These are phyloP conservation scores for Eptesicus fuscus DNA, from an alignment of 2,113 vertebrate species.

Conservation along the genomic window DNA sequence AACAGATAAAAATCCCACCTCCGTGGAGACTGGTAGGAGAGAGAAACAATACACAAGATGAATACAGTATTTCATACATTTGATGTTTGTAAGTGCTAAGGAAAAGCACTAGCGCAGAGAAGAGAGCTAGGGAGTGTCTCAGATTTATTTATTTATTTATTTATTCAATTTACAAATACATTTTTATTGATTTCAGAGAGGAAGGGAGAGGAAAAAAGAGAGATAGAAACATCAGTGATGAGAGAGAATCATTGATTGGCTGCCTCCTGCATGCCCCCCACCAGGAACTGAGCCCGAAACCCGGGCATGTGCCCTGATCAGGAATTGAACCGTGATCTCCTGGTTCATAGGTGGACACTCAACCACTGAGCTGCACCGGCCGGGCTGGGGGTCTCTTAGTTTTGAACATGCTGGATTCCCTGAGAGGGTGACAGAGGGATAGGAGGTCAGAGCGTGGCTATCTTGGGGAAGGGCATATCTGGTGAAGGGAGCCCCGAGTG, in stretches of 20 bases:
- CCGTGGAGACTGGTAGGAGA: not conserved
- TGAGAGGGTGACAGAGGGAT: no score
- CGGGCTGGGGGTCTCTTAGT: fast-evolving
- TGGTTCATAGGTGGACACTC: no score
- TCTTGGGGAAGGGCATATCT: fast-evolving
- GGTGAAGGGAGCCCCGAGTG: not conserved
- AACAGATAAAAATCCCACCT: not conserved
- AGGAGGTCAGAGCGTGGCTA: not conserved
- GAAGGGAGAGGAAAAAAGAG: no score
- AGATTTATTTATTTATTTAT: not conserved
- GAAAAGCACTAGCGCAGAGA: not conserved
- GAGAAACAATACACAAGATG: not conserved
- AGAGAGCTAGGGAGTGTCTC: fast-evolving
- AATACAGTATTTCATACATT: not conserved
- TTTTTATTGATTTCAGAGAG: no score
- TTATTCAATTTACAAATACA: no score
- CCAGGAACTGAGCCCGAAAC: no score
- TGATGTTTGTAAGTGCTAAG: not conserved
- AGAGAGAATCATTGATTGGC: no score
- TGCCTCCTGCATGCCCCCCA: no score
- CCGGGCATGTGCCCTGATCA: no score
- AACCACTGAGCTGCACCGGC: no score
- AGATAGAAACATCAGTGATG: no score
- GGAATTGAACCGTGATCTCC: no score
- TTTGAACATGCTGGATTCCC: not conserved